A percentile compares a stretch with the other conserved stretches of the same genome.
Evolutionary conservation across 2,797 vertebrate species (phyloP).

Genomic region (Dipus sagitta): DNA sequence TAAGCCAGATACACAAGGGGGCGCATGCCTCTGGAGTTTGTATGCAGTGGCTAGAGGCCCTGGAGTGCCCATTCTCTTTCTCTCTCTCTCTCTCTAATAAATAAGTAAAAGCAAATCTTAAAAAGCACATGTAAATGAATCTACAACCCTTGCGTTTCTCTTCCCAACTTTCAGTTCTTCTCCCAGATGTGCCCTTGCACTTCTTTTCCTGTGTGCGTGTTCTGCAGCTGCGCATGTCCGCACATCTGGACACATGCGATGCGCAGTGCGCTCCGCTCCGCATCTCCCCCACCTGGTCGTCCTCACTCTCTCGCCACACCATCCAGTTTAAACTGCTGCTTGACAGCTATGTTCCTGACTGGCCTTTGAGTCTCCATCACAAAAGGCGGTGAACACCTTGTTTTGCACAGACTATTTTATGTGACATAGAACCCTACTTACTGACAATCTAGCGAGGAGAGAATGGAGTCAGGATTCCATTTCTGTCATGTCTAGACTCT

Average conservation of each 20-base stretch:
- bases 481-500: not conserved
- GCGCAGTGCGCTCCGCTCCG: not conserved
- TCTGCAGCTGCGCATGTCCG: not conserved
- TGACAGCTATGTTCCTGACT: not conserved
- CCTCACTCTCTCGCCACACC: not conserved
- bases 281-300: not conserved
- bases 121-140: not conserved
- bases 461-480: conserved; percentile 2
- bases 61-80: no score
- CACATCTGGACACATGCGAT: not conserved
- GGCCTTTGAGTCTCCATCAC: not conserved
- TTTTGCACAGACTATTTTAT: conserved; percentile 15
- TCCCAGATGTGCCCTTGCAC: not conserved
- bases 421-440: conserved; percentile 44
- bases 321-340: not conserved
- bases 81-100: no score
- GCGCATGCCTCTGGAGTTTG: no score
- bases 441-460: not conserved
- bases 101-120: no score
- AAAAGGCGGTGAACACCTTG: conserved; percentile 1
- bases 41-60: no score
- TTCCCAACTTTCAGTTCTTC: not conserved
- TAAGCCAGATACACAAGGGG: no score
- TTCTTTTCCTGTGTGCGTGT: not conserved
- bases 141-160: not conserved